Base-by-base conservation (phyloP, 2,888 invertebrate genomes). In the Folsomia candida region DNA sequence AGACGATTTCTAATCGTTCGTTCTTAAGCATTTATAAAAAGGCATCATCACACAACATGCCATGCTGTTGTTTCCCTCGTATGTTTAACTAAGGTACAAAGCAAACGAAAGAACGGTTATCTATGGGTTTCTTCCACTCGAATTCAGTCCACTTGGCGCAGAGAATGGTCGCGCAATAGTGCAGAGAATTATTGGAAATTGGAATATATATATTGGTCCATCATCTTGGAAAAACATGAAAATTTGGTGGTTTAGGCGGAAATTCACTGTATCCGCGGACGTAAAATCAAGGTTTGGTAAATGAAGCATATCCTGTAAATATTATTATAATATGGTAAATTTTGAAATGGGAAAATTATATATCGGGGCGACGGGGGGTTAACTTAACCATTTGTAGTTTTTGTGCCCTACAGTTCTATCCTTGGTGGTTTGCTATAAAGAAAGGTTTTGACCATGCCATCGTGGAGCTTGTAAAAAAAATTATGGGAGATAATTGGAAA, bases 1-100 rank as follows among this genome's bases (percentile, higher is more conserved):
- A 71, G 71, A 74, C 70, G 70, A 71, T 37, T 59, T 69, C 60
- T 2, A 54, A 54, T 14, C 6, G 11, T 4, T 54, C 6, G 54
- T 20, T 54, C 6, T n/a, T 54, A 54, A 54, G 54, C 54, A 54
- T 54, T 54, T 54, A n/a, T 54, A 54, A 54, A 54, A 54, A 54
- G 54, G 54, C 54, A 20, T 37, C 37, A 37, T 37, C 37, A 37
- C 4, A 22, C 54, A 54, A n/a, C 54, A 54, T 54, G 4, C 54
- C 54, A 54, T 54, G 54, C n/a, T n/a, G n/a, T n/a, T n/a, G n/a
- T n/a, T 54, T 54, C 54, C 37, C 20, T 54, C 20, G 20, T 20
- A 22, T 14, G 18, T 14, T 54, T 18, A 14, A 20, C 54, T 6
- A 54, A 54, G 54, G 54, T 54, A 54, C 54, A 37, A 37, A 37